These are phyloP conservation scores for Macropus fuliginosus DNA, from an alignment of 2,797 vertebrate species.

Conservation along the genomic window DNA sequence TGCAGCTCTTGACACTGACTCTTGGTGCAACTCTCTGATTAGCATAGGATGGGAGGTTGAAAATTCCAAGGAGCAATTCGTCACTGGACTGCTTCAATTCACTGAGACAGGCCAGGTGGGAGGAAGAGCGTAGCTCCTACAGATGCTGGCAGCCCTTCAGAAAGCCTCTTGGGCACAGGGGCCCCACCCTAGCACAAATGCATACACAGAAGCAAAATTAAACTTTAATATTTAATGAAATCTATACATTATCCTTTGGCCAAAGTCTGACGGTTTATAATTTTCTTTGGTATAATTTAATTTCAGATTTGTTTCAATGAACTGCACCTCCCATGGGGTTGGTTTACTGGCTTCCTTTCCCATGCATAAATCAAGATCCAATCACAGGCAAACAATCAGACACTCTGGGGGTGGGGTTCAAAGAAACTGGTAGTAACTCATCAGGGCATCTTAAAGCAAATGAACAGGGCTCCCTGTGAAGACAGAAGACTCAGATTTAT, in stretches of 20 bases:
- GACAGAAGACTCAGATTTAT: conserved; percentile 11
- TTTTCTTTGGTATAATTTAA: conserved; percentile 89
- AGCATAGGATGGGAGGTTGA: neutral
- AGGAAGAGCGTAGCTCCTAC: neutral
- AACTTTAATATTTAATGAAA: conserved; percentile 89
- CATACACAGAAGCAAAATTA: conserved; percentile 83
- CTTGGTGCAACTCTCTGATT: neutral
- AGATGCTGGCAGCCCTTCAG: neutral
- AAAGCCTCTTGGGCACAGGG: conserved; percentile 23
- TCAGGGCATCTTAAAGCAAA: conserved; percentile 78
- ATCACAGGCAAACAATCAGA: conserved; percentile 74
- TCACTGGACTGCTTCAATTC: conserved; percentile 53
- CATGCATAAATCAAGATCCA: conserved; percentile 84
- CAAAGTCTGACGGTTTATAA: conserved; percentile 89
- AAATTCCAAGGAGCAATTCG: conserved; percentile 45
- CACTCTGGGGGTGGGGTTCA: conserved; percentile 75
- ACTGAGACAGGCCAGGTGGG: neutral
- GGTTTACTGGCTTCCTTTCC: conserved; percentile 76
- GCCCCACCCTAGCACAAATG: conserved; percentile 72
- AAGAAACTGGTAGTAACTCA: conserved; percentile 80
- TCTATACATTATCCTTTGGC: conserved; percentile 88
- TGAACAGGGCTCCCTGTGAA: neutral
- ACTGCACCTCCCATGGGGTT: conserved; percentile 82
- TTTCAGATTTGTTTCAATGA: conserved; percentile 89
- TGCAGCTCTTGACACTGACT: neutral